Percentiles rank a stretch among this genome's conserved stretches.
Evolutionary conservation across 2,113 vertebrate species (phyloP).

Genomic region (Cynoglossus semilaevis): DNA sequence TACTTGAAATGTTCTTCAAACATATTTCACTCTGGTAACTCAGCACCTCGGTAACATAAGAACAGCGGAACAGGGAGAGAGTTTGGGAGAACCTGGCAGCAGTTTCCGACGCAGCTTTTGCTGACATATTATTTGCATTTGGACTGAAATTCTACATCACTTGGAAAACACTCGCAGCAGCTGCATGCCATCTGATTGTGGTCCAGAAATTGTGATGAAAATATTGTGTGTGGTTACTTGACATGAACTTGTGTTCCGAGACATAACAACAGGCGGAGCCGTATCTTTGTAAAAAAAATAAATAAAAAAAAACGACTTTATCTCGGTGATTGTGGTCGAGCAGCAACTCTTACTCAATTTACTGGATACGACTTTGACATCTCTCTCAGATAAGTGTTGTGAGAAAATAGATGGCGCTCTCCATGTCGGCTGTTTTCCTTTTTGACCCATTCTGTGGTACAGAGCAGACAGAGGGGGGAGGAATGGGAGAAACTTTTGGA

Average conservation of each 20-base stretch:
- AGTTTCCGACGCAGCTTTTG: slow-evolving; percentile 14
- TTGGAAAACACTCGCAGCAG: slow-evolving; percentile 6
- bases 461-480: slow-evolving; percentile 33
- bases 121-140: slow-evolving; percentile 36
- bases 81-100: slow-evolving; percentile 39
- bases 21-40: slow-evolving; percentile 46
- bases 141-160: slow-evolving; percentile 29
- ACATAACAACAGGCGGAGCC: slow-evolving; percentile 16
- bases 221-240: slow-evolving; percentile 29
- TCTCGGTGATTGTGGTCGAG: slow-evolving; percentile 27
- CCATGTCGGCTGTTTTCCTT: slow-evolving; percentile 50
- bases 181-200: slow-evolving; percentile 26
- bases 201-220: slow-evolving; percentile 27
- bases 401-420: slow-evolving; percentile 56
- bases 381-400: slow-evolving; percentile 41
- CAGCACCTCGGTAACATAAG: slow-evolving; percentile 40
- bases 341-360: slow-evolving; percentile 32
- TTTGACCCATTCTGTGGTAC: slow-evolving; percentile 49
- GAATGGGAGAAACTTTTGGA: slow-evolving; percentile 28
- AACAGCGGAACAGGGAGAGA: slow-evolving; percentile 26
- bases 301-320: slow-evolving; percentile 5
- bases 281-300: too few relatives aligned
- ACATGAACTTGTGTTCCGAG: slow-evolving; percentile 21
- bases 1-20: slow-evolving; percentile 14
- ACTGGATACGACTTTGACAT: slow-evolving; percentile 49